Base-by-base conservation (phyloP, 92 coral and sea anemone species). In the Zoanthus solanderi region DNA sequence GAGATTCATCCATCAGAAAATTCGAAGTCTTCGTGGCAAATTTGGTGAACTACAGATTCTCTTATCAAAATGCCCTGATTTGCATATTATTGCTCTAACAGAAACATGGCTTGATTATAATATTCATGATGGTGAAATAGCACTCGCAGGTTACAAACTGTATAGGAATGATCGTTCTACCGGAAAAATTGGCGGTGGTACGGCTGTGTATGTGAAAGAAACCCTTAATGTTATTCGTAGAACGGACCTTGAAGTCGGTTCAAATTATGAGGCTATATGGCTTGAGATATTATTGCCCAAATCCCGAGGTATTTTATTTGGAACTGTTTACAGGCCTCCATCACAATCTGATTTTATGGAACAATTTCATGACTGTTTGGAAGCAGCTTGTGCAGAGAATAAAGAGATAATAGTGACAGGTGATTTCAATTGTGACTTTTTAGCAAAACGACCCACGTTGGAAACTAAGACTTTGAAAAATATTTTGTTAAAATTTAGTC, bases 291-390 rank as follows among this genome's bases (percentile, higher is more conserved):
- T 75, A 66, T 86, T 89, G n/a, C 92, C 90, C 13, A 89, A 86
- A 48, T 17, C 82, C 2, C 86, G 89, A 53, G 90, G 87, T 0
- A 86, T 92, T 5, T 66, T 92, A 47, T 67, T 89, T 72, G 89
- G 90, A 47, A 92, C 90, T 54, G 61, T 89, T 31, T 92, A 86
- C 83, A 90, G 91, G 9, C 89, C 89, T 23, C 94, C 91, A 3
- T 72, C 92, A 57, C 87, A 82, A 48, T 0, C 80, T 23, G 88
- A 86, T 65, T 89, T 79, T 23, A 47, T 87, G 79, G 28, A 88
- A 53, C 69, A 71, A 5, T 91, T 91, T 50, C 67, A 61, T 73
- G 83, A 75, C 28, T 23, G 23, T 23, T 23, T 23, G 23, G 60
- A 92, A 78, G 37, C 23, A 47, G 75, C 87, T 47, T 57, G 77